Evolutionary conservation across 2,888 invertebrate genomes (phyloP).

Genomic region (Odontothrips loti): DNA sequence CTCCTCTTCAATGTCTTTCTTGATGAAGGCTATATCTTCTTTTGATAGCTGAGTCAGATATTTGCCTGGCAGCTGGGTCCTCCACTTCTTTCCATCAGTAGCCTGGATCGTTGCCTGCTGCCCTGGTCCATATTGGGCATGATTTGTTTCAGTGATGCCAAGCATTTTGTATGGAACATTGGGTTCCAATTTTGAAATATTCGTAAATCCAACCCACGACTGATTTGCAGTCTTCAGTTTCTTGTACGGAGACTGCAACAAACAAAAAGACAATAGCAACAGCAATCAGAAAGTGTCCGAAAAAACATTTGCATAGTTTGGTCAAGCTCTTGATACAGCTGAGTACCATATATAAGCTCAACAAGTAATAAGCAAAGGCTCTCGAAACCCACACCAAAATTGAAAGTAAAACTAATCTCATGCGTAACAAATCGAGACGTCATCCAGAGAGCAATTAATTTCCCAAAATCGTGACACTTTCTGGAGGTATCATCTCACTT

Average conservation of each 20-base stretch:
- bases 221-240: not conserved
- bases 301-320: constrained; percentile 1
- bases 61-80: not conserved
- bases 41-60: not conserved
- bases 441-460: not conserved
- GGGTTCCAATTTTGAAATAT: constrained; percentile 2
- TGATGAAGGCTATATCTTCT: not conserved
- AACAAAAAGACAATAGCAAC: not conserved
- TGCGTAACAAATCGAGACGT: not conserved
- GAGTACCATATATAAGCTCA: not conserved
- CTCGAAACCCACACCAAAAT: not conserved
- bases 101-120: constrained; percentile 1
- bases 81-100: not conserved
- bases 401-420: constrained; percentile 1
- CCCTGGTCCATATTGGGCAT: constrained; percentile 15
- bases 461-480: not conserved
- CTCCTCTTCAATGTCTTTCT: not conserved
- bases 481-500: not conserved
- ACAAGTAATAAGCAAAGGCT: constrained; percentile 1
- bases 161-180: not conserved
- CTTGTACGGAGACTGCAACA: constrained; percentile 1
- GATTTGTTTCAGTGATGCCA: not conserved
- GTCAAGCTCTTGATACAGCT: constrained; percentile 1
- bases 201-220: constrained; percentile 2
- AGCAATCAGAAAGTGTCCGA: not conserved